Evolutionary conservation across 2,888 invertebrate genomes (phyloP).

Genomic region (Lepidochrysops patricia): DNA sequence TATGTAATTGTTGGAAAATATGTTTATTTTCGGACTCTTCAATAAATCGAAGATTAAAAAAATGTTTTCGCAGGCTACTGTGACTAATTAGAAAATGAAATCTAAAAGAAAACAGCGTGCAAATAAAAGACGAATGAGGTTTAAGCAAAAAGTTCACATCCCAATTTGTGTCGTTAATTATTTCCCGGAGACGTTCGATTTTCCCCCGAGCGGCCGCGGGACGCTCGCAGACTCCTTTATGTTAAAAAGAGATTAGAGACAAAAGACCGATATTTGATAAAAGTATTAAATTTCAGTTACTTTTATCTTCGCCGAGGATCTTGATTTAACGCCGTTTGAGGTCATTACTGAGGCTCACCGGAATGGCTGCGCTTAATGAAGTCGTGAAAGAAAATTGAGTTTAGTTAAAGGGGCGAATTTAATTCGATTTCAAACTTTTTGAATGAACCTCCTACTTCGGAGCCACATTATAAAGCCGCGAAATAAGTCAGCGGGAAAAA

Average conservation of each 20-base stretch:
- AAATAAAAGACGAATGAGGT: not conserved
- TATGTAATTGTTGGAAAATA: too few relatives aligned
- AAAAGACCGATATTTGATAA: slow-evolving; percentile 54
- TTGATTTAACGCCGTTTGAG: slow-evolving; percentile 71
- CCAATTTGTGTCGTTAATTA: slow-evolving; percentile 7
- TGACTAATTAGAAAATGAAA: too few relatives aligned
- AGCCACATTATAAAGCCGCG: slow-evolving; percentile 48
- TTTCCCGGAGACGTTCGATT: slow-evolving; percentile 3
- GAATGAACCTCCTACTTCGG: slow-evolving; percentile 64
- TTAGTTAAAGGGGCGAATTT: slow-evolving; percentile 72
- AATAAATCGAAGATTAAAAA: too few relatives aligned
- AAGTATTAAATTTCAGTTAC: slow-evolving; percentile 65
- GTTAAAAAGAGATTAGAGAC: slow-evolving; percentile 37
- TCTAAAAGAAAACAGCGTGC: too few relatives aligned
- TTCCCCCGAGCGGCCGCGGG: not conserved
- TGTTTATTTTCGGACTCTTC: too few relatives aligned
- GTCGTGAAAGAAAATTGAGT: slow-evolving; percentile 72
- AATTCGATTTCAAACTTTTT: slow-evolving; percentile 71
- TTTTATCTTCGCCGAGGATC: slow-evolving; percentile 64
- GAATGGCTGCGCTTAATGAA: slow-evolving; percentile 70
- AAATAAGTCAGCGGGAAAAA: slow-evolving; percentile 60
- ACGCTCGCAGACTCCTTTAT: slow-evolving; percentile 15
- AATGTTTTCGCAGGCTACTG: too few relatives aligned
- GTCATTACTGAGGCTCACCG: slow-evolving; percentile 70
- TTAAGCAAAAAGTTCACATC: not conserved